Evolutionary conservation across 2,888 invertebrate species (phyloP), one percentile per base, ranked within the genome.

Genomic region (Synergus gifuensis): DNA sequence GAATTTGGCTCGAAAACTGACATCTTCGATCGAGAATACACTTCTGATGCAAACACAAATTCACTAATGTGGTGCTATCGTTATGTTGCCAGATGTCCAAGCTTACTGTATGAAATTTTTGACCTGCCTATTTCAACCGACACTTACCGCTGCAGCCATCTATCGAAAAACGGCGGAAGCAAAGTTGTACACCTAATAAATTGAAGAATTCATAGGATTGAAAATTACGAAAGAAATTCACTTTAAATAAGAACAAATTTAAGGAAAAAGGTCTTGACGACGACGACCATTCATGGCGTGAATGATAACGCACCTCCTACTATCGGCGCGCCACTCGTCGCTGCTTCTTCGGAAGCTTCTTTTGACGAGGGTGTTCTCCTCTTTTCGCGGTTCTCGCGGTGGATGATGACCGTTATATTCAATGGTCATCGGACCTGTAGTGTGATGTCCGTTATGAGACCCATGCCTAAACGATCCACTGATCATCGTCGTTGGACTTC

Each of bases 291-390:
- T 73, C 16, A 73, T 54, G 36, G 18, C 40, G 54, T 73, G 28
- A 4, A 49, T 76, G 66, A 81, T 85, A 88, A 91, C 92, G 89
- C 89, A 92, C 92, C 92, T 92, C 91, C 92, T 89, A 89, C 90
- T 91, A 87, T 92, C 91, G 84, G 90, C 88, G 78, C 90, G 89
- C 92, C 92, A 91, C 82, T 92, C 92, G 87, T 91, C 91, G 78
- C 89, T 90, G 84, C 88, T 90, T 87, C 92, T 89, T 84, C 91
- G 89, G 85, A 91, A 92, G 87, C 91, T 91, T 86, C 91, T 89
- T 82, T 90, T 89, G 80, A 89, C 90, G 82, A 91, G 89, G 77
- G 87, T 90, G 87, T 85, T 91, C 85, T 91, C 88, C 83, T 91
- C 91, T 89, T 91, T 91, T 87, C 91, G 90, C 85, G 90, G 89